phyloP scores from a whole-genome alignment of 2,797 vertebrate genomes.

The Trachops cirrhosus region DNA sequence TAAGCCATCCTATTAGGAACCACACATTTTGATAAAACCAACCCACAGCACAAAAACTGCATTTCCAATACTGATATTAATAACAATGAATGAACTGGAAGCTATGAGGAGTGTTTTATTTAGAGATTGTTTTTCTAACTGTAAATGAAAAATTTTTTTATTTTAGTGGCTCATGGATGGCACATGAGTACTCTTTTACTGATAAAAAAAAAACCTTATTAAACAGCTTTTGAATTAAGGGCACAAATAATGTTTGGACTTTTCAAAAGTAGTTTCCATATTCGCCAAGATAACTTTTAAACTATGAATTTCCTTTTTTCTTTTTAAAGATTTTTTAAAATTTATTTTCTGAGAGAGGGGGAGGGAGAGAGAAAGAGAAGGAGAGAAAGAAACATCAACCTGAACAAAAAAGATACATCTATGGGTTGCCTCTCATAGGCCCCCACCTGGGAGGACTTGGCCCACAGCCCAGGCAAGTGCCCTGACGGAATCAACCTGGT shows the following conservation, averaged over 20 bases:
- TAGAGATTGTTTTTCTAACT: background rate
- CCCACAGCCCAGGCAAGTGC: background rate
- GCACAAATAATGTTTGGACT: background rate
- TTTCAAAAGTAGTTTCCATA: background rate
- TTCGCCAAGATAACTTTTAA: constrained; percentile 2
- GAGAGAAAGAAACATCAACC: too few species aligned
- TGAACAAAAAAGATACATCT: too few species aligned
- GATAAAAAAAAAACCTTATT: background rate
- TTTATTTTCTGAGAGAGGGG: background rate
- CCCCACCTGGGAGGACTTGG: background rate
- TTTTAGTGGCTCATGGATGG: background rate
- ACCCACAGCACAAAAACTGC: background rate
- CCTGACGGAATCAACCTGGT: background rate
- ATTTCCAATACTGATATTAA: background rate
- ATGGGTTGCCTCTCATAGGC: too few species aligned
- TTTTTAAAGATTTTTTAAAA: background rate
- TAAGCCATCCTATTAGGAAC: background rate
- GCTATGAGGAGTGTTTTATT: background rate
- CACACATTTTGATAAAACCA: background rate
- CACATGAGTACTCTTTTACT: background rate
- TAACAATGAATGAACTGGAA: background rate
- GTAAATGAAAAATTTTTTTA: background rate
- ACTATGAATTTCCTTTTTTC: background rate
- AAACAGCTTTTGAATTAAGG: constrained; percentile 38
- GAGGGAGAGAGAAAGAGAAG: background rate